Evolutionary conservation across 2,797 vertebrate species (phyloP), one percentile per base, ranked within the genome.

Genomic region (Carapus acus): DNA sequence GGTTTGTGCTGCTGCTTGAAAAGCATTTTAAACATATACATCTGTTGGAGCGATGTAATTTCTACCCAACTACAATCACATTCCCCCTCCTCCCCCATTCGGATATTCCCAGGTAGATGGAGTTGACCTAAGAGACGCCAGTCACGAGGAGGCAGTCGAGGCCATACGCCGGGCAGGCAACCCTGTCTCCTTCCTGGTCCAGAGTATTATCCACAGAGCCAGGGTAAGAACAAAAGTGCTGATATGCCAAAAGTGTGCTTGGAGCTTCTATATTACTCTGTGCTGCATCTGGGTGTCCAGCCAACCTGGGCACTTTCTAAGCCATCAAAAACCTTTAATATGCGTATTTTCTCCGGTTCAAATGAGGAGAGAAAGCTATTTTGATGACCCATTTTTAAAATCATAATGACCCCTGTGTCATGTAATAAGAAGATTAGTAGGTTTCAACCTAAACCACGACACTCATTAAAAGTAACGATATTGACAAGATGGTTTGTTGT

Each of bases 131-230:
- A 90, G 94, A 85, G 96, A 98, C 62, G 95, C 96, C 54, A 99
- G 92, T 83, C 96, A 99, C 0, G 96, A 99, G 72, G 92, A 98
- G 87, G 96, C 96, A 39, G 96, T 98, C 76, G 96, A 99, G 86
- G 96, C 93, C 82, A 99, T 99, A 82, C 92, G 96, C 74, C 92
- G 87, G 78, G 96, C 93, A 71, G 94, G 93, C 62, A 97, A 92
- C 81, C 92, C 96, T 2, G 94, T 99, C 67, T 83, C 92, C 74
- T 98, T 99, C 84, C 77, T 95, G 87, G 94, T 98, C 63, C 96
- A 99, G 88, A 97, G 94, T 85, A 91, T 97, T 73, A 80, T 94
- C 85, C 91, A 87, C 86, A 91, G 86, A 85, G 85, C 90, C 58
- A 89, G 92, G 88, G 96, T 99, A 88, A 92, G 93, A 86, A 53